These are phyloP conservation scores for Leguminivora glycinivorella DNA, from an alignment of 1,140 invertebrate genomes.

Conservation along the genomic window DNA sequence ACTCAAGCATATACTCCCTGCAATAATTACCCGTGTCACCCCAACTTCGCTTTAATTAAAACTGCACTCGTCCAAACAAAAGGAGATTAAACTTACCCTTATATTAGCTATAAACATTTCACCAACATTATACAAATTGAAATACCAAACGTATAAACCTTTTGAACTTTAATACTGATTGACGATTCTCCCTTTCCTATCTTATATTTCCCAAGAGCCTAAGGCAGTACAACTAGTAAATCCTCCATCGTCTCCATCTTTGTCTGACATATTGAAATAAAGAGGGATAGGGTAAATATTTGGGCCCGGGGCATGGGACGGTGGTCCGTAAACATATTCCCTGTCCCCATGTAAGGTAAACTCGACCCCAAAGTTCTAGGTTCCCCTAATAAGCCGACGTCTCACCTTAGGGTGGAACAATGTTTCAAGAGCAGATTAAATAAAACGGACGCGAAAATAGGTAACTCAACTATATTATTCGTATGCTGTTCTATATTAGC, in stretches of 20 bases:
- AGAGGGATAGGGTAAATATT: slow-evolving; percentile 9
- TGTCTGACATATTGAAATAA: slow-evolving; percentile 29
- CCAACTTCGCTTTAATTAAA: slow-evolving; percentile 16
- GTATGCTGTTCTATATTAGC: not conserved
- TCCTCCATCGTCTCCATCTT: slow-evolving; percentile 39
- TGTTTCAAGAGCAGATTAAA: slow-evolving; percentile 29
- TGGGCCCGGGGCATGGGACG: slow-evolving; percentile 38
- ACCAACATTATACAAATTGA: slow-evolving; percentile 59
- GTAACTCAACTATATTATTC: not conserved
- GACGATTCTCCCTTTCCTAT: slow-evolving; percentile 59
- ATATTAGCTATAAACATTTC: slow-evolving; percentile 24
- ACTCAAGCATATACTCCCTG: not conserved
- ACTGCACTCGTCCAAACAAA: slow-evolving; percentile 12
- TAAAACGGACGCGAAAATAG: not conserved
- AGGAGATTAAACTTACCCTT: slow-evolving; percentile 33
- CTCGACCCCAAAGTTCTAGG: slow-evolving; percentile 71
- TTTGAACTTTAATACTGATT: slow-evolving; percentile 64
- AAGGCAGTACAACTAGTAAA: slow-evolving; percentile 47
- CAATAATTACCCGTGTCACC: slow-evolving; percentile 1
- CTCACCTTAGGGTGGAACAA: slow-evolving; percentile 69
- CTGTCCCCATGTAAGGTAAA: slow-evolving; percentile 59
- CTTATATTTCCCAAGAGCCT: slow-evolving; percentile 69
- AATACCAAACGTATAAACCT: slow-evolving; percentile 52
- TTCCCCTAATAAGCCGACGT: slow-evolving; percentile 74
- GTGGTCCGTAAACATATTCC: slow-evolving; percentile 58